These are phyloP conservation scores for Acanthornis magna DNA, from an alignment of 2,797 vertebrate genomes.

Conservation along the genomic window DNA sequence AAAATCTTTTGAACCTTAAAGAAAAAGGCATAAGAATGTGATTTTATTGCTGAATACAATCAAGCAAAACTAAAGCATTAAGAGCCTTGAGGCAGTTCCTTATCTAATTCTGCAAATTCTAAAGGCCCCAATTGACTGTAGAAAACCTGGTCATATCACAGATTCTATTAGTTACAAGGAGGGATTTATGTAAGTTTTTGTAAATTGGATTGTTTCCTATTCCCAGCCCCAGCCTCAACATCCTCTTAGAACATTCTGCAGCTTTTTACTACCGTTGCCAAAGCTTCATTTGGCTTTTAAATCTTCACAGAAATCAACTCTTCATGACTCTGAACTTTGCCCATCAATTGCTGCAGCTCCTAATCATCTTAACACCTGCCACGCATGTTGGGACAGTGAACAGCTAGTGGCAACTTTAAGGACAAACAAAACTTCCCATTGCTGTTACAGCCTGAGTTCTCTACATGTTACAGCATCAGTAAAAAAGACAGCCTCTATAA, in stretches of 20 bases:
- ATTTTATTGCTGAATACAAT: not conserved
- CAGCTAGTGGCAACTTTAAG: not conserved
- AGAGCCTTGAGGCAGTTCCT: not conserved
- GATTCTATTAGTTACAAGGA: not conserved
- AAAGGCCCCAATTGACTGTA: not conserved
- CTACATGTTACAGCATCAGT: not conserved
- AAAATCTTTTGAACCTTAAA: not conserved
- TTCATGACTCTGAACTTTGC: not conserved
- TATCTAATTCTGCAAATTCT: not conserved
- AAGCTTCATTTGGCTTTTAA: not conserved
- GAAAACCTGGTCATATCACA: not conserved
- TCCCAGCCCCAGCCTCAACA: not conserved
- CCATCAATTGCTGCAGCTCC: not conserved
- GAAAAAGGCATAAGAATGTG: not conserved
- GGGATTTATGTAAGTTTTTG: not conserved
- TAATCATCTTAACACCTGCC: slow-evolving; percentile 15
- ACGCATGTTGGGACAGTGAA: not conserved
- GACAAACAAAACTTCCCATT: not conserved
- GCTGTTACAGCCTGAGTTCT: accelerated
- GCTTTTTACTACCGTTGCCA: not conserved
- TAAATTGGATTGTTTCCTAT: not conserved
- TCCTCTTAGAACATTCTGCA: not conserved
- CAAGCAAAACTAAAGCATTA: not conserved
- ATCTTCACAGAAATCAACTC: not conserved
- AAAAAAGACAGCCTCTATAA: not conserved